Conservation (phyloP, 2,888 invertebrate species). For the Taenaris catops region DNA sequence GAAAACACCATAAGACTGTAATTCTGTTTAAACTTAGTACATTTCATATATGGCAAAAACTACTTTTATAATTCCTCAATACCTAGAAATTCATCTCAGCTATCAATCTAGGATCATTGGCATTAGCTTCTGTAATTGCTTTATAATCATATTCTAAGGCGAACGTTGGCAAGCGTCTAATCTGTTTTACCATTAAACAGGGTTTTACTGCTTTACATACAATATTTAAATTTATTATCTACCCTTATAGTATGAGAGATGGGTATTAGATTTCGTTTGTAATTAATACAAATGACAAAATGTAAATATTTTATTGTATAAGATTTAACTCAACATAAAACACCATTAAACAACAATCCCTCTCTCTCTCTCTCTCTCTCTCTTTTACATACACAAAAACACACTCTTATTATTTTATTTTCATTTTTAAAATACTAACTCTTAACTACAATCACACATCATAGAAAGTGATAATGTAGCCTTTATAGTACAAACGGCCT, state of each 20-base stretch:
- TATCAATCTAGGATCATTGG: slow-evolving; percentile 15
- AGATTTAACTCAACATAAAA: no score
- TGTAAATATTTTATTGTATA: no score
- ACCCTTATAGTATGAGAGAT: slow-evolving; percentile 8
- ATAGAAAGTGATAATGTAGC: no score
- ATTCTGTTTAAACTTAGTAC: slow-evolving; percentile 5
- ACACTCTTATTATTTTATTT: no score
- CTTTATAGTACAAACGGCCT: no score
- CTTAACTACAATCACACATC: no score
- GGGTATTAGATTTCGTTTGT: background rate
- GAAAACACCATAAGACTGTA: no score
- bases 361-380: no score
- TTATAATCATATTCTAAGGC: slow-evolving; percentile 12
- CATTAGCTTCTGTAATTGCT: slow-evolving; percentile 16
- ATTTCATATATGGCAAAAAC: slow-evolving; percentile 1
- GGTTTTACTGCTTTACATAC: slow-evolving; percentile 20
- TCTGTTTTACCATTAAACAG: slow-evolving; percentile 16
- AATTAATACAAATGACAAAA: background rate
- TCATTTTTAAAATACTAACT: no score
- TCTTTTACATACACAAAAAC: no score
- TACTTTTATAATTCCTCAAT: slow-evolving; percentile 6
- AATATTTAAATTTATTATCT: slow-evolving; percentile 24
- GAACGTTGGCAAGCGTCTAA: slow-evolving; percentile 10
- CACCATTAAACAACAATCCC: no score
- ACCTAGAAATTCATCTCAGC: background rate